Conservation (phyloP, 2,888 invertebrate genomes). For the Morinoia aosen region DNA sequence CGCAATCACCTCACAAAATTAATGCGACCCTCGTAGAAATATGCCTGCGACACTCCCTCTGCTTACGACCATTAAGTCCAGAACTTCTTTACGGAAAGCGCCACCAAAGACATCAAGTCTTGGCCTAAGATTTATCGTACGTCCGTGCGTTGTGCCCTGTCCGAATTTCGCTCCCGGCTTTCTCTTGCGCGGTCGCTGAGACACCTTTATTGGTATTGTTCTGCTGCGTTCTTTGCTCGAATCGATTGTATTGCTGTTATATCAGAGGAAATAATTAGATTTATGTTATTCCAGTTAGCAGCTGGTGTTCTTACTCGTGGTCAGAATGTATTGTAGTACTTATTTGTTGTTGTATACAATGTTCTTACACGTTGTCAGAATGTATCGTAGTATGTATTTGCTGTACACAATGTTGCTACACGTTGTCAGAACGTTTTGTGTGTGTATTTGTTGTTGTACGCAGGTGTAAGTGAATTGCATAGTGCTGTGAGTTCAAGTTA, state of each 20-base stretch:
- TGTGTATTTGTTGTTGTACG: too few relatives aligned
- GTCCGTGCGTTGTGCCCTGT: neutral
- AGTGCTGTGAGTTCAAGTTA: too few relatives aligned
- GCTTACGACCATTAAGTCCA: neutral
- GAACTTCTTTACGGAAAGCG: neutral
- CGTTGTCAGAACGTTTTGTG: too few relatives aligned
- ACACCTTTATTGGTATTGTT: neutral
- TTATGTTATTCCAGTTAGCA: neutral
- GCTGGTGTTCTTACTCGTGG: neutral
- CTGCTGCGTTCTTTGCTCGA: neutral
- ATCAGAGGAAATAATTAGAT: neutral
- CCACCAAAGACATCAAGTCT: neutral
- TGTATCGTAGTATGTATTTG: too few relatives aligned
- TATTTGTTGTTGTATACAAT: too few relatives aligned
- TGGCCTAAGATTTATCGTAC: neutral
- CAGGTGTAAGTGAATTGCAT: too few relatives aligned
- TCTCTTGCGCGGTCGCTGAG: neutral
- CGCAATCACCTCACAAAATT: neutral
- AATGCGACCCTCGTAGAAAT: neutral
- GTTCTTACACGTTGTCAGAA: too few relatives aligned
- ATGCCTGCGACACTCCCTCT: constrained; percentile 3
- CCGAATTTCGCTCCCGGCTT: too few relatives aligned
- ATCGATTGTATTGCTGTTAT: neutral
- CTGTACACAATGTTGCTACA: too few relatives aligned
- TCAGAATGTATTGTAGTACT: too few relatives aligned